These are phyloP conservation scores for Caenorhabditis latens DNA, from an alignment of 1,140 invertebrate species.

Conservation along the genomic window DNA sequence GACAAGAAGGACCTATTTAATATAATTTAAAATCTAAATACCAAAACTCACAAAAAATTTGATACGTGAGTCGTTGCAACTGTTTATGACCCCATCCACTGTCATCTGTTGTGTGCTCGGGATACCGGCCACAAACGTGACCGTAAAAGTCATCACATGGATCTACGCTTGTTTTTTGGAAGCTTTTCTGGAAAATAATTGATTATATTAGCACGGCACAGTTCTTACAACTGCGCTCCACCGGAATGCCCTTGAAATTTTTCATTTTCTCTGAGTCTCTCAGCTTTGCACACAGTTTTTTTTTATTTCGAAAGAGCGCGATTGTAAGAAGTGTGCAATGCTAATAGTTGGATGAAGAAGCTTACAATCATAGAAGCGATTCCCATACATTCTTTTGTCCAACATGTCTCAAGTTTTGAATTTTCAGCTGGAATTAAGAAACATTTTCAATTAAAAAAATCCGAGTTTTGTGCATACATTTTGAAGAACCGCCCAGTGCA, in stretches of 20 bases:
- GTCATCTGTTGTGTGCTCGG: not conserved
- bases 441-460: not conserved
- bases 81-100: not conserved
- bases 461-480: not conserved
- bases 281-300: too few relatives aligned
- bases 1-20: not conserved
- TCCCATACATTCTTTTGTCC: slow-evolving; percentile 13
- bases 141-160: slow-evolving; percentile 26
- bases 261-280: too few relatives aligned
- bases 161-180: not conserved
- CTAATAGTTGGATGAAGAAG: not conserved
- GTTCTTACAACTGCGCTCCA: too few relatives aligned
- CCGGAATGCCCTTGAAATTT: too few relatives aligned
- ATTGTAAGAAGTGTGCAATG: too few relatives aligned
- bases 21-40: not conserved
- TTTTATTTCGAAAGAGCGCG: too few relatives aligned
- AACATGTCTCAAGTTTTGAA: not conserved
- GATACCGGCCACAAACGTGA: not conserved
- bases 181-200: slow-evolving; percentile 14
- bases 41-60: not conserved
- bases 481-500: not conserved
- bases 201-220: too few relatives aligned
- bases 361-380: not conserved
- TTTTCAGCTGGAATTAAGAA: not conserved
- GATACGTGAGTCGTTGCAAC: not conserved